A percentile compares a stretch with the other conserved stretches of the same genome.
Evolutionary conservation across 2,113 vertebrate genomes (phyloP).

Genomic region (Argyrosomus japonicus): DNA sequence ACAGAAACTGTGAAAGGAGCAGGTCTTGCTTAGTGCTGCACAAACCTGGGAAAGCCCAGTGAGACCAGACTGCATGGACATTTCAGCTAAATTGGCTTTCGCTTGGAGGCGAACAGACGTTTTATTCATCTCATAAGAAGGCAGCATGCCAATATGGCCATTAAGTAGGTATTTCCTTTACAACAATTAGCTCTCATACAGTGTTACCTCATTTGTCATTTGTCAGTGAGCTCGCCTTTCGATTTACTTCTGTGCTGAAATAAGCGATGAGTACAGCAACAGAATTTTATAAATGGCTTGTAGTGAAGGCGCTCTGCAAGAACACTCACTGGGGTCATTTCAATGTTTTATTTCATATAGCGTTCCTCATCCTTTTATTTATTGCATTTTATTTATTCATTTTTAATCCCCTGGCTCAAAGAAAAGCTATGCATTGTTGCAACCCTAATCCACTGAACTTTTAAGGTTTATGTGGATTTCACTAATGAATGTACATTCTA

Average conservation of each 20-base stretch:
- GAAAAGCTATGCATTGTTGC: background rate
- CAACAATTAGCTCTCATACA: conserved; percentile 66
- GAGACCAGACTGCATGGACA: conserved; percentile 37
- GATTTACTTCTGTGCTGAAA: conserved; percentile 51
- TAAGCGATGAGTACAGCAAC: conserved; percentile 38
- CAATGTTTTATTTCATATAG: conserved; percentile 14
- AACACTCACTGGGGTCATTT: conserved; percentile 29
- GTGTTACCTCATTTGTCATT: conserved; percentile 62
- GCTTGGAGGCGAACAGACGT: conserved; percentile 39
- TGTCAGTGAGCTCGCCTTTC: conserved; percentile 36
- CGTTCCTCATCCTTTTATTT: conserved; percentile 16
- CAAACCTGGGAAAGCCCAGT: conserved; percentile 14
- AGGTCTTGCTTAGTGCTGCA: conserved; percentile 32
- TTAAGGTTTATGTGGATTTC: conserved; percentile 31
- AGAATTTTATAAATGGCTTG: conserved; percentile 29
- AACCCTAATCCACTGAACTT: conserved; percentile 38
- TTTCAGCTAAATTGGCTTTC: conserved; percentile 58
- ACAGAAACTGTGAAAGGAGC: conserved; percentile 46
- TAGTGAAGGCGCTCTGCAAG: background rate
- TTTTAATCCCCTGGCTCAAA: conserved; percentile 26
- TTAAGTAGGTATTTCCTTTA: conserved; percentile 68
- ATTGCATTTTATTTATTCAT: conserved; percentile 38
- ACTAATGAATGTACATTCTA: conserved; percentile 35
- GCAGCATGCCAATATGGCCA: conserved; percentile 66
- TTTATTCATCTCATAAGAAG: conserved; percentile 61